Evolutionary conservation across 2,113 vertebrate species (phyloP).

Genomic region (Triplophysa rosa): DNA sequence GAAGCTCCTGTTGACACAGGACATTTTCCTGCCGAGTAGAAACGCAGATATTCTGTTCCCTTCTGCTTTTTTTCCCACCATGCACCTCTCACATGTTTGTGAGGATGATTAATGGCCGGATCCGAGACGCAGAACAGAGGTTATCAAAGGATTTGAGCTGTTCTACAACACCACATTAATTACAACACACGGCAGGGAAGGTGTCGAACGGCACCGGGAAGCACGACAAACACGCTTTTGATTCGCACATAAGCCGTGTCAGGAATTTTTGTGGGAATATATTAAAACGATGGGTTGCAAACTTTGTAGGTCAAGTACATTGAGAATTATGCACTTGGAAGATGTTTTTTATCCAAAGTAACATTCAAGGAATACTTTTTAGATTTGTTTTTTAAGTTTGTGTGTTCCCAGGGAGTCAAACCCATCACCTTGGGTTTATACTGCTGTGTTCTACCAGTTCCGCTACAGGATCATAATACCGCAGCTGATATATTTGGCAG

Average conservation of each 20-base stretch:
- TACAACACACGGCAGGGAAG: constrained; percentile 62
- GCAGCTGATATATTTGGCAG: too few relatives aligned
- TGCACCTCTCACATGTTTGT: constrained; percentile 48
- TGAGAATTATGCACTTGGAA: too few relatives aligned
- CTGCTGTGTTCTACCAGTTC: too few relatives aligned
- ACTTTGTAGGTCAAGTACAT: too few relatives aligned
- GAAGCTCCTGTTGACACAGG: constrained; percentile 74
- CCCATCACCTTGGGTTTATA: too few relatives aligned
- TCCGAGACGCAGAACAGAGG: constrained; percentile 58
- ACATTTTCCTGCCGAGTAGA: constrained; percentile 63
- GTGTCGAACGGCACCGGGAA: constrained; percentile 35
- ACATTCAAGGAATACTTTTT: background rate
- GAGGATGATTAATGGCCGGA: constrained; percentile 75
- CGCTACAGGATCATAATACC: too few relatives aligned
- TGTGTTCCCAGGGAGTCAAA: too few relatives aligned
- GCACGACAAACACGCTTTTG: constrained; percentile 10
- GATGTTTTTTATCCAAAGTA: background rate
- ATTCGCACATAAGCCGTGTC: constrained; percentile 12
- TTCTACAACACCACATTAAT: constrained; percentile 70
- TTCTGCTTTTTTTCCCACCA: constrained; percentile 26
- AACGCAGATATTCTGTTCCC: constrained; percentile 59
- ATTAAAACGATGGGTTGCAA: background rate
- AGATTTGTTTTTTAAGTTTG: too few relatives aligned
- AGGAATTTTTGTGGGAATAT: background rate
- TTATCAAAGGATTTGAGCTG: constrained; percentile 67